phyloP scores from a whole-genome alignment of 2,888 invertebrate species.

The Nemotelus nigrinus region DNA sequence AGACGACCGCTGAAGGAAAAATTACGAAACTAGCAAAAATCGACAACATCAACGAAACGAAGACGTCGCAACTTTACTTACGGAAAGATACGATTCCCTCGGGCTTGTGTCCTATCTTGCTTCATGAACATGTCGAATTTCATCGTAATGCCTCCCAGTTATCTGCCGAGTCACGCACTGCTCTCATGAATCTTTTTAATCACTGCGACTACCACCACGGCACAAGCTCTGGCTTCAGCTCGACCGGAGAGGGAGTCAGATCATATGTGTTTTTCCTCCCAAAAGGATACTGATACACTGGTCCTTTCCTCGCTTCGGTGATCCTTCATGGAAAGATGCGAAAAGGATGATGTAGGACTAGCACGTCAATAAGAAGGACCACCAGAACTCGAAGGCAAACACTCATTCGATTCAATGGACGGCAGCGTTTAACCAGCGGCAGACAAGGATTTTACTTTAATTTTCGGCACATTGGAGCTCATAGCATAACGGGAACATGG shows the following conservation, averaged over 20 bases:
- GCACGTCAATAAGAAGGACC: neutral
- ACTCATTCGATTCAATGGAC: constrained; percentile 3
- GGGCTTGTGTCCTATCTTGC: constrained; percentile 24
- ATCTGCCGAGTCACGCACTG: constrained; percentile 36
- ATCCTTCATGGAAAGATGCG: neutral
- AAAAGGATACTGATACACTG: constrained; percentile 2
- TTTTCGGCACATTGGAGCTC: constrained; percentile 37
- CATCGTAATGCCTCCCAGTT: constrained; percentile 28
- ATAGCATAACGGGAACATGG: constrained; percentile 17
- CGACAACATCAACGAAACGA: neutral
- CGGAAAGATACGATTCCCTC: constrained; percentile 15
- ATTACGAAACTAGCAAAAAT: neutral
- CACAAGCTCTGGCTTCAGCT: constrained; percentile 34
- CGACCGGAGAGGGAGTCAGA: constrained; percentile 16
- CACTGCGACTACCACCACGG: constrained; percentile 11
- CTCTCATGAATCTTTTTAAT: constrained; percentile 43
- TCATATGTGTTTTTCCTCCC: constrained; percentile 37
- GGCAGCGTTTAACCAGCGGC: constrained; percentile 29
- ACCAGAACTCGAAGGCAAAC: neutral
- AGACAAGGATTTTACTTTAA: constrained; percentile 38
- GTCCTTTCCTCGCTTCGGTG: too few species aligned
- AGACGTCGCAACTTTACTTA: constrained; percentile 15
- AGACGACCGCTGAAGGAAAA: neutral
- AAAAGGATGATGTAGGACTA: constrained; percentile 2
- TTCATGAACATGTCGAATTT: constrained; percentile 33